A percentile compares a stretch with the other conserved stretches of the same genome.
These are phyloP conservation scores for Malacoraja senta DNA, from an alignment of 2,797 vertebrate species.

Conservation along the genomic window DNA sequence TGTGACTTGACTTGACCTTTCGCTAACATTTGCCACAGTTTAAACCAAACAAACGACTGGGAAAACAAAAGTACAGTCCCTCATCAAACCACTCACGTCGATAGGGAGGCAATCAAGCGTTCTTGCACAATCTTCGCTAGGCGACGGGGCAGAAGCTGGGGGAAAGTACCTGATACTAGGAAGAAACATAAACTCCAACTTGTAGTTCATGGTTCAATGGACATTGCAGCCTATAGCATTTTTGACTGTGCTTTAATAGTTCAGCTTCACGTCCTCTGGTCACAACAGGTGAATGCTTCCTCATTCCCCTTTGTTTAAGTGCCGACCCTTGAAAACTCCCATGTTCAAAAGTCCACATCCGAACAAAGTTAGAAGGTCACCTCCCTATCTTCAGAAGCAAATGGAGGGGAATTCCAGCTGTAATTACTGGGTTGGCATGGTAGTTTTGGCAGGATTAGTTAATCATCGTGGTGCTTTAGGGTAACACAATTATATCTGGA, in stretches of 20 bases:
- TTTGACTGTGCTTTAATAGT: neutral
- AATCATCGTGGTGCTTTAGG: neutral
- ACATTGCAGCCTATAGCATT: neutral
- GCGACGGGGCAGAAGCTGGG: neutral
- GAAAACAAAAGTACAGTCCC: neutral
- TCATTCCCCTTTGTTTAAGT: no score
- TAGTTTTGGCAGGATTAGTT: neutral
- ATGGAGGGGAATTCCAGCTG: neutral
- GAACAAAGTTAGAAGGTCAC: neutral
- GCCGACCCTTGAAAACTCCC: neutral
- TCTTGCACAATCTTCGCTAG: neutral
- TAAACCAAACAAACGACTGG: neutral
- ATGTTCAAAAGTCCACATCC: neutral
- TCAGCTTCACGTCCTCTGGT: neutral
- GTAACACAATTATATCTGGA: neutral
- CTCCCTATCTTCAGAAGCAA: neutral
- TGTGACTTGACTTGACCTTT: no score
- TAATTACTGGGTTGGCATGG: neutral
- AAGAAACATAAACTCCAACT: neutral
- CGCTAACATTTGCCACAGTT: neutral
- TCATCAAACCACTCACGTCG: neutral
- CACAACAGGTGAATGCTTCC: neutral
- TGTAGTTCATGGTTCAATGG: neutral
- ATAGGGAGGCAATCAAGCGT: neutral
- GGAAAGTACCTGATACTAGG: neutral